phyloP scores from a whole-genome alignment of 2,888 invertebrate genomes.

The Melieria picta region DNA sequence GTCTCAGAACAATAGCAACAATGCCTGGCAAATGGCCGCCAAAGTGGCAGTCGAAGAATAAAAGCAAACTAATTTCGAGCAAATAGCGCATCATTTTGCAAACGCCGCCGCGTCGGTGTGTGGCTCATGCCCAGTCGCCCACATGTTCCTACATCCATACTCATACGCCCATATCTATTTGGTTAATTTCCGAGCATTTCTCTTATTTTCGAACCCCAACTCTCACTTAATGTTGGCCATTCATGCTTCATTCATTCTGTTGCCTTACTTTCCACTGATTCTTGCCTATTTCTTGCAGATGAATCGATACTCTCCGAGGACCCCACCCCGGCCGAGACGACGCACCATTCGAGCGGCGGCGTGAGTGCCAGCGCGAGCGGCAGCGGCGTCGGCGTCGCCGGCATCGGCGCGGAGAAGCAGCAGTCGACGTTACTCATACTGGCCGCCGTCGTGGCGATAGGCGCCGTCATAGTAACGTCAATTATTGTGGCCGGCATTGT shows the following conservation, averaged over 20 bases:
- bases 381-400: constrained; percentile 38
- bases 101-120: not conserved
- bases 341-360: constrained; percentile 61
- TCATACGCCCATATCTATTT: not conserved
- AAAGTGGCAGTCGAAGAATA: constrained; percentile 2
- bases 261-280: constrained; percentile 21
- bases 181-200: constrained; percentile 22
- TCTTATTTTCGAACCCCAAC: constrained; percentile 13
- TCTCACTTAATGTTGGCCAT: not conserved
- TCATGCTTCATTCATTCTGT: not conserved
- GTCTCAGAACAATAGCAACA: too few species aligned
- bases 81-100: constrained; percentile 45
- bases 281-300: constrained; percentile 52
- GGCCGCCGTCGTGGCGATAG: constrained; percentile 66
- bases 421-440: constrained; percentile 66
- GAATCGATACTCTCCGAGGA: constrained; percentile 67
- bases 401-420: constrained; percentile 56
- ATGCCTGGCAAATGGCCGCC: not conserved
- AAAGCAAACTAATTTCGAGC: constrained; percentile 54
- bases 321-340: constrained; percentile 67
- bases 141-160: not conserved
- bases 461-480: constrained; percentile 66
- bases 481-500: constrained; percentile 67
- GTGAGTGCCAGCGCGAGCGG: constrained; percentile 45
- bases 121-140: not conserved